Evolutionary conservation across 1,140 invertebrate genomes (phyloP), one percentile per base, ranked within the genome.

Genomic region (Zaprionus taronus): DNA sequence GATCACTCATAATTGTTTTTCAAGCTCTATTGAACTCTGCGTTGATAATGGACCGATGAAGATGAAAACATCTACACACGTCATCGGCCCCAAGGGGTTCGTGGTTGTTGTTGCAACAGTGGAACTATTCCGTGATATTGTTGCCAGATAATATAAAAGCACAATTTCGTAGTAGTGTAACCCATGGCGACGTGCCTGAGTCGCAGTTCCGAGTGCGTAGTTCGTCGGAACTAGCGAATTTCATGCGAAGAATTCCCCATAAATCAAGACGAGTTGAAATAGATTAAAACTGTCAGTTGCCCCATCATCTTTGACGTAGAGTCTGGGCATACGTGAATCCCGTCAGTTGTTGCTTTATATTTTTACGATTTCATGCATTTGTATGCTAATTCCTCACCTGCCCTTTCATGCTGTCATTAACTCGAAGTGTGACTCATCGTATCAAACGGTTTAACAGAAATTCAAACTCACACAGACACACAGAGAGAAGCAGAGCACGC

Each of bases 1-100:
- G 41, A 72, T 73, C 77, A 83, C 75, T 73, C 77, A 83, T 89
- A 89, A 89, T 83, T 87, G 81, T 84, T 87, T 79, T 87, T 80
- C 74, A 83, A 84, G 81, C 84, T 87, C 65, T 78, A 87, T 77
- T 83, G 77, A 86, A 83, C 79, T 87, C 76, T 72, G 79, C 53
- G 68, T 71, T 83, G 62, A 82, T 70, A 71, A 64, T 69, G 72
- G 60, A 68, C 34, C 3, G 31, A 34, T 34, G 28, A 57, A 81
- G 71, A 79, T 72, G 58, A 81, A 84, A 89, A 87, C 84, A 87
- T 83, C 74, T 70, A 61, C 78, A 81, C 47, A 74, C 81, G 80
- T 89, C 84, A 89, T 84, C 57, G 38, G 64, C 80, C 66, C 71
- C 51, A 24, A 22, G 11, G 47, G 47, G 20, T n/a, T 41, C 15